phyloP scores from a whole-genome alignment of 2,888 invertebrate species.

The Kryphioiulus occultus region DNA sequence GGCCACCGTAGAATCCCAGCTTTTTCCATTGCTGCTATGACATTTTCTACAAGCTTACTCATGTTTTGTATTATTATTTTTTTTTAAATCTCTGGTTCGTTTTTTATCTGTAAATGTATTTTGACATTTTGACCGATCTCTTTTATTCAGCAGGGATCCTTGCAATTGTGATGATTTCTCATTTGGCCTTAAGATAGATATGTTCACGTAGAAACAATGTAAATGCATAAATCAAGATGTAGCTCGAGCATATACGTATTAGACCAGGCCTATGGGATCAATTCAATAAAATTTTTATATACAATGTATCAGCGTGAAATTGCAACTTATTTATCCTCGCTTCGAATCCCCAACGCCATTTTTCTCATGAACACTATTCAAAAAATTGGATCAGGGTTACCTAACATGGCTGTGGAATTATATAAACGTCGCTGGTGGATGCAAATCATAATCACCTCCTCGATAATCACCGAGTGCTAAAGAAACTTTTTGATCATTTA shows the following conservation, averaged over 20 bases:
- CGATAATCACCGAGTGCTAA: neutral
- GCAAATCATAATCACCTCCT: neutral
- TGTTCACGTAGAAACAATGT: neutral
- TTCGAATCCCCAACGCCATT: neutral
- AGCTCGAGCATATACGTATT: slow-evolving; percentile 1
- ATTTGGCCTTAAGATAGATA: slow-evolving; percentile 23
- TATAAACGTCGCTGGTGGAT: neutral
- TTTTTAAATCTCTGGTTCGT: neutral
- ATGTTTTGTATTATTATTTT: neutral
- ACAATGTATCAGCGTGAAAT: neutral
- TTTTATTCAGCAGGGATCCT: slow-evolving; percentile 18
- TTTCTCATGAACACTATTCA: neutral
- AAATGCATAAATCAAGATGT: slow-evolving; percentile 9
- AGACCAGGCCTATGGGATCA: slow-evolving; percentile 17
- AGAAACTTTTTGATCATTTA: slow-evolving; percentile 6
- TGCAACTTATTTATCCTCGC: neutral
- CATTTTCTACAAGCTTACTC: neutral
- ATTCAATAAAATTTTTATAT: slow-evolving; percentile 9
- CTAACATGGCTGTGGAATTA: neutral
- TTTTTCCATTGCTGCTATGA: neutral
- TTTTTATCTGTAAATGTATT: neutral
- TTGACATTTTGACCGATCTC: neutral
- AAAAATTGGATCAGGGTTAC: neutral
- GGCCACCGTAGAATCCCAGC: neutral
- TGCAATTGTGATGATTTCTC: slow-evolving; percentile 17